A percentile compares a stretch with the other conserved stretches of the same genome.
Conservation (phyloP, 2,797 vertebrate genomes). For the Melanogrammus aeglefinus region DNA sequence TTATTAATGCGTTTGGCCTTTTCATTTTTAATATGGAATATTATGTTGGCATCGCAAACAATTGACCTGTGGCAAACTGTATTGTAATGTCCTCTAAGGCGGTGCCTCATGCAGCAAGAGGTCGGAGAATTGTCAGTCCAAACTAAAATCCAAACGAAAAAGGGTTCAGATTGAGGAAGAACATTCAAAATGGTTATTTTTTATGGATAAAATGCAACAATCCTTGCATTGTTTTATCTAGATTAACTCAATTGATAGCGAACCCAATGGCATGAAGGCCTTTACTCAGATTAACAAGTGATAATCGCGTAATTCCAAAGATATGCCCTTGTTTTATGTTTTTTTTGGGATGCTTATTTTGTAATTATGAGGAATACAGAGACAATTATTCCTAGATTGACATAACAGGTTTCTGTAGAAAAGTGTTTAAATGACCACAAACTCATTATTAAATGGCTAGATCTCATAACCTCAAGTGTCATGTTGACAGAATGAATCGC, state of each 20-base stretch:
- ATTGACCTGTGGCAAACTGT: not conserved
- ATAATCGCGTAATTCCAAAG: not conserved
- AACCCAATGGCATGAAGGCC: not conserved
- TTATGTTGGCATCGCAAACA: not conserved
- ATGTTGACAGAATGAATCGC: constrained; percentile 22
- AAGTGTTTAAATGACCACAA: not conserved
- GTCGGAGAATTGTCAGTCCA: not conserved
- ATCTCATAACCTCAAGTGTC: not conserved
- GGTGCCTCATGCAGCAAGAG: not conserved
- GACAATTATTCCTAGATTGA: not conserved
- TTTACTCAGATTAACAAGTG: not conserved
- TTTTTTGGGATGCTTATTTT: not conserved
- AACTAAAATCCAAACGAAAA: not conserved
- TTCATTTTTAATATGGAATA: not conserved
- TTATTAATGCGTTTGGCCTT: not conserved
- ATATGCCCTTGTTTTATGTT: not conserved
- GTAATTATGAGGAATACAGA: not conserved
- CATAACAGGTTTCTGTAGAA: not conserved
- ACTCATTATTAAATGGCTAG: not conserved
- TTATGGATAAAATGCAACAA: too few species aligned
- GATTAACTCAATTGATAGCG: not conserved
- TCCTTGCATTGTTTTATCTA: not conserved
- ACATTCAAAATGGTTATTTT: not conserved
- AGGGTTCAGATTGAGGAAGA: not conserved
- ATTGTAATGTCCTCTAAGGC: not conserved